Conservation (phyloP, 2,888 invertebrate genomes). For the Apamea crenata region DNA sequence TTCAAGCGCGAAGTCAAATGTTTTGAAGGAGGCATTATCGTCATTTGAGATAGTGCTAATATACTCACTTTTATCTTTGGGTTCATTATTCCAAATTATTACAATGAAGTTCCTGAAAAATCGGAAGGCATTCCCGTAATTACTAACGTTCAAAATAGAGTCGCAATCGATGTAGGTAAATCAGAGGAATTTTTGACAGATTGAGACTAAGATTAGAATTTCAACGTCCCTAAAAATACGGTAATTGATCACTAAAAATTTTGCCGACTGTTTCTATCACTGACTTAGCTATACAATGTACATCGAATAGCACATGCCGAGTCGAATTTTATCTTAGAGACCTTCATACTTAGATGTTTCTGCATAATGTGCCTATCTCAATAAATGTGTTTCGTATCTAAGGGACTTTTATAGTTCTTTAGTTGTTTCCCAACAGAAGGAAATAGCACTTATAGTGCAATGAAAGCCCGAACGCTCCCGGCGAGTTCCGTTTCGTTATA, state of each 20-base stretch:
- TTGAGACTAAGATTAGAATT: not conserved
- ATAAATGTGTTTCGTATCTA: conserved; percentile 59
- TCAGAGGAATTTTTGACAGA: not conserved
- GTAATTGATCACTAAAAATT: no score
- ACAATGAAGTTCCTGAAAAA: not conserved
- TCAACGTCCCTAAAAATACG: not conserved
- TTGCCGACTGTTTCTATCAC: not conserved
- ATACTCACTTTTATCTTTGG: not conserved
- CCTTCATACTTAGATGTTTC: conserved; percentile 17
- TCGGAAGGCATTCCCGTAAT: not conserved
- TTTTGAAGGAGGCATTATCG: conserved; percentile 53
- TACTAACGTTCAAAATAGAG: no score
- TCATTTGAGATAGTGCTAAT: conserved; percentile 23
- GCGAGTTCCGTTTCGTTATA: conserved; percentile 51
- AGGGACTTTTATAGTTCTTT: conserved; percentile 59
- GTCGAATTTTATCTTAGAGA: conserved; percentile 13
- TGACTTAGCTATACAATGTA: not conserved
- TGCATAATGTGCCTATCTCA: conserved; percentile 52
- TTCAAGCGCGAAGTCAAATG: conserved; percentile 65
- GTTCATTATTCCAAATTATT: not conserved
- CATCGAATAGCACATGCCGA: not conserved
- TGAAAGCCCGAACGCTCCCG: conserved; percentile 50
- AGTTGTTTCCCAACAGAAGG: conserved; percentile 57
- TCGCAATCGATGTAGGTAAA: not conserved
- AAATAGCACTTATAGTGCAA: conserved; percentile 57